phyloP scores from a whole-genome alignment of 1,140 invertebrate species.

The Nebria ingens region DNA sequence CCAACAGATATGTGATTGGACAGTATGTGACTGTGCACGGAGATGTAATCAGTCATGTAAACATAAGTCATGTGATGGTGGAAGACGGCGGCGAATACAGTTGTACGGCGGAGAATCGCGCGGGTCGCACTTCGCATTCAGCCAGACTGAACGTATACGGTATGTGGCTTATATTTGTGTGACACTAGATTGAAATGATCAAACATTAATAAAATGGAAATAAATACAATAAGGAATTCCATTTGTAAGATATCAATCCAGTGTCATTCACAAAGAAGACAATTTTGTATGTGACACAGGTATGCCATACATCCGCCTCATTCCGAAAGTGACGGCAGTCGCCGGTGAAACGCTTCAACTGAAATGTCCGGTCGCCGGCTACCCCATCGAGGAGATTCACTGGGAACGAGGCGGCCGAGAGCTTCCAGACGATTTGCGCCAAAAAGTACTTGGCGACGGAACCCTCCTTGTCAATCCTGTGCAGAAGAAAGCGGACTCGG shows the following conservation, averaged over 20 bases:
- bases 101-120: conserved; percentile 69
- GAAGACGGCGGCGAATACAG: conserved; percentile 81
- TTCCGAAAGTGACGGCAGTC: conserved; percentile 76
- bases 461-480: conserved; percentile 63
- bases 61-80: conserved; percentile 72
- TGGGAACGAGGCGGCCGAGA: conserved; percentile 70
- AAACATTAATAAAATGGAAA: conserved; percentile 16
- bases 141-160: conserved; percentile 79
- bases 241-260: conserved; percentile 22
- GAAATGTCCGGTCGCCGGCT: conserved; percentile 78
- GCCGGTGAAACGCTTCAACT: conserved; percentile 67
- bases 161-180: conserved; percentile 36
- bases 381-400: conserved; percentile 69
- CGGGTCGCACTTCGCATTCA: conserved; percentile 62
- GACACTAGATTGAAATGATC: conserved; percentile 26
- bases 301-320: conserved; percentile 69
- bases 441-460: conserved; percentile 63
- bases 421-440: conserved; percentile 69
- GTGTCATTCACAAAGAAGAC: background rate
- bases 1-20: conserved; percentile 67
- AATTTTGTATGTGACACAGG: conserved; percentile 39
- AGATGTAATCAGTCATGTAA: conserved; percentile 78
- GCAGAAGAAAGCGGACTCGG: conserved; percentile 62
- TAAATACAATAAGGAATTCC: conserved; percentile 8
- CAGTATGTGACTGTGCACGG: conserved; percentile 72